Conservation (phyloP, 2,797 vertebrate species). For the Eutrigla gurnardus region DNA sequence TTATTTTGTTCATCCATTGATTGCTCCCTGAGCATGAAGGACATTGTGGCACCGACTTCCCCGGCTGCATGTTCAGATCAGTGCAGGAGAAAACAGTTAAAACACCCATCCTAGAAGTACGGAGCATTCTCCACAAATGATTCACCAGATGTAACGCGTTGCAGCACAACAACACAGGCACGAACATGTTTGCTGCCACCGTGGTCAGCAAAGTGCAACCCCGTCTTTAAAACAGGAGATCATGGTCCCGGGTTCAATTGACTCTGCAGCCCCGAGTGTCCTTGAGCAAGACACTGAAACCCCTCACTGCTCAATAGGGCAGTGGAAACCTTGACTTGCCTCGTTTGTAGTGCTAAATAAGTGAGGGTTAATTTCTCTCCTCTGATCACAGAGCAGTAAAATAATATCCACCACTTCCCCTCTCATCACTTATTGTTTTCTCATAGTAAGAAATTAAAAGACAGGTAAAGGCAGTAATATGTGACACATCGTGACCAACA, state of each 20-base stretch:
- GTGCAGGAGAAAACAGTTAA: neutral
- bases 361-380: conserved; percentile 8
- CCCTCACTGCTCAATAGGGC: neutral
- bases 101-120: neutral
- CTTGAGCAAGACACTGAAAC: conserved; percentile 47
- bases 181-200: neutral
- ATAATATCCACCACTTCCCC: neutral
- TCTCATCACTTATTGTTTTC: conserved; percentile 23
- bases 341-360: neutral
- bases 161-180: neutral
- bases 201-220: neutral
- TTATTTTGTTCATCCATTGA: conserved; percentile 31
- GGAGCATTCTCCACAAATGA: neutral
- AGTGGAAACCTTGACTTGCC: conserved; percentile 11
- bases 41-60: conserved; percentile 26
- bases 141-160: conserved; percentile 9
- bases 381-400: conserved; percentile 5
- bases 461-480: neutral
- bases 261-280: conserved; percentile 39
- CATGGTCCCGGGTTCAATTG: conserved; percentile 6
- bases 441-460: conserved; percentile 5
- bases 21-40: conserved; percentile 55
- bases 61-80: conserved; percentile 16
- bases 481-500: conserved; percentile 11
- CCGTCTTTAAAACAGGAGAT: neutral